A percentile compares a stretch with the other conserved stretches of the same genome.
Evolutionary conservation across 2,888 invertebrate genomes (phyloP).

Genomic region (Drosophila lacicola): DNA sequence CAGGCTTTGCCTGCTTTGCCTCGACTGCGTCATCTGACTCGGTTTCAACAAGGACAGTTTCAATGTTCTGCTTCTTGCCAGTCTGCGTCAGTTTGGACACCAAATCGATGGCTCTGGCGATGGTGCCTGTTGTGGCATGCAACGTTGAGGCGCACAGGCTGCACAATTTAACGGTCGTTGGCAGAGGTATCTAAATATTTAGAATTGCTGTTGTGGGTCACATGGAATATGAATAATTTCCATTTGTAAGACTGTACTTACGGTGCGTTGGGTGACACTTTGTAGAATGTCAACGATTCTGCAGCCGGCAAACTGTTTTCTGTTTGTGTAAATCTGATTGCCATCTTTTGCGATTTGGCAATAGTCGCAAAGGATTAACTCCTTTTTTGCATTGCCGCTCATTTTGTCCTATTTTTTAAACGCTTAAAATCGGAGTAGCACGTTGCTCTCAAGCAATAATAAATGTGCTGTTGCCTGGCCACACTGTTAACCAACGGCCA

Average conservation of each 20-base stretch:
- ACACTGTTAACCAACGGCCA: constrained; percentile 3
- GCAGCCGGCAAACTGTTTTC: constrained; percentile 48
- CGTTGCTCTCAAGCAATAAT: not conserved
- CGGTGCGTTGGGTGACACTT: constrained; percentile 27
- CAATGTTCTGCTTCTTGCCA: not conserved
- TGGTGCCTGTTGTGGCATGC: constrained; percentile 19
- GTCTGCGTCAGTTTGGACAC: constrained; percentile 4
- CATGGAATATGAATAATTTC: not conserved
- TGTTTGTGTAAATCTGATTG: constrained; percentile 26
- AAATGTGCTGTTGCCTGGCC: not conserved
- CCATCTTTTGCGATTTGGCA: constrained; percentile 35
- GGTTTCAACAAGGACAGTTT: not conserved
- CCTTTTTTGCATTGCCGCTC: constrained; percentile 21
- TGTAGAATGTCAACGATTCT: constrained; percentile 51
- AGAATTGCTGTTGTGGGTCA: not conserved
- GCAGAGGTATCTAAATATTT: constrained; percentile 32
- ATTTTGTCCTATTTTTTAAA: constrained; percentile 18
- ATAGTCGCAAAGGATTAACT: constrained; percentile 38
- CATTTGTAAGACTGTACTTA: constrained; percentile 47
- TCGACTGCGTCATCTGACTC: not conserved
- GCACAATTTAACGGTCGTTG: constrained; percentile 49
- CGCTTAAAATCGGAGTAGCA: not conserved
- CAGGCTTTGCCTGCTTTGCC: not conserved
- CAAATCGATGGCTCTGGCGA: constrained; percentile 26
- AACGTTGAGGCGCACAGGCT: constrained; percentile 41